phyloP scores from a whole-genome alignment of 2,888 invertebrate genomes.

The Carpatolechia fugitivella region DNA sequence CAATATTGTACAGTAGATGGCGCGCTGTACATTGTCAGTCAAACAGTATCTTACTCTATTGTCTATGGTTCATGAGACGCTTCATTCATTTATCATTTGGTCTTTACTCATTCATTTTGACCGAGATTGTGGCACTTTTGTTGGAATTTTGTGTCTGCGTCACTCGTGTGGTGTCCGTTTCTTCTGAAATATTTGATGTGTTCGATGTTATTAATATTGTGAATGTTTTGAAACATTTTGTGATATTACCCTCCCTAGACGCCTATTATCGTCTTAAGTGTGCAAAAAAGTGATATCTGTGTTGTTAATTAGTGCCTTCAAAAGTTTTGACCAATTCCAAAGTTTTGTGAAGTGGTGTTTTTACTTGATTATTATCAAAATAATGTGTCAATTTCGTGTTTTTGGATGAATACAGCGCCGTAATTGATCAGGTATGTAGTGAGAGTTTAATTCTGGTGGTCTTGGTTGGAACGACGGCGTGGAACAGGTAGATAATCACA shows the following conservation, averaged over 20 bases:
- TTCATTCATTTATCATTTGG: constrained; percentile 10
- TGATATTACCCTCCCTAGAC: neutral
- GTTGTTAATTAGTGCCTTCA: constrained; percentile 46
- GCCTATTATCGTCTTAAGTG: constrained; percentile 28
- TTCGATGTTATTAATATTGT: constrained; percentile 12
- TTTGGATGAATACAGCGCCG: constrained; percentile 6
- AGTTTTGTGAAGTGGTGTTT: constrained; percentile 32
- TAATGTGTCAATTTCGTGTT: constrained; percentile 13
- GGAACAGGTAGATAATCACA: constrained; percentile 19
- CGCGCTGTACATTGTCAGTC: neutral
- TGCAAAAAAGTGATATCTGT: constrained; percentile 35
- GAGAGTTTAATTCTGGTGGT: neutral
- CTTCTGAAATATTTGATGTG: constrained; percentile 12
- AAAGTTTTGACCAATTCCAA: constrained; percentile 57
- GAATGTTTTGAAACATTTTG: constrained; percentile 1
- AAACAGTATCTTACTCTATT: neutral
- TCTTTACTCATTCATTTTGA: constrained; percentile 2
- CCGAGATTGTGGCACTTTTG: constrained; percentile 14
- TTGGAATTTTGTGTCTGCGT: constrained; percentile 35
- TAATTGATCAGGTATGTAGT: constrained; percentile 10
- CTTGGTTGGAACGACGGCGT: neutral
- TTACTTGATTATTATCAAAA: constrained; percentile 7
- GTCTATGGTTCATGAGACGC: constrained; percentile 7
- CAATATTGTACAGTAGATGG: neutral
- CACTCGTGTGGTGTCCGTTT: constrained; percentile 30